phyloP scores from a whole-genome alignment of 2,888 invertebrate genomes.

The Pollenia amentaria region DNA sequence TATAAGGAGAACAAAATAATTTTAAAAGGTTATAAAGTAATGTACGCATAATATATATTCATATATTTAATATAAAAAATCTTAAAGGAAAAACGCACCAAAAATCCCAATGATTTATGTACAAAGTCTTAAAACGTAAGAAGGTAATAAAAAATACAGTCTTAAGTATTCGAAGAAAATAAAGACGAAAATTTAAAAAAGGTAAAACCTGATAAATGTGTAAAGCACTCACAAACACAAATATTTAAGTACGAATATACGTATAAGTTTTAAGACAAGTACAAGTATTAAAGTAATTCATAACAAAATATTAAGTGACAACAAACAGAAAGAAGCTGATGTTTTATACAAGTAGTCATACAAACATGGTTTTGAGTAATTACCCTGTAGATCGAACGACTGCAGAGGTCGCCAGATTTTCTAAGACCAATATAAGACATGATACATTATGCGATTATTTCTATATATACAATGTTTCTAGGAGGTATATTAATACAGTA shows the following conservation, averaged over 20 bases:
- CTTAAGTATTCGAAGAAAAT: neutral
- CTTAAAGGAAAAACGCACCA: neutral
- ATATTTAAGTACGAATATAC: neutral
- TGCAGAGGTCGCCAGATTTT: too few species aligned
- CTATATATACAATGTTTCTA: too few species aligned
- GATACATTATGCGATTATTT: too few species aligned
- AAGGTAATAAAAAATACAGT: neutral
- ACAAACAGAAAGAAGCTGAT: slow-evolving; percentile 40
- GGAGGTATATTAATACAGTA: too few species aligned
- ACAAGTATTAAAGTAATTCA: slow-evolving; percentile 1
- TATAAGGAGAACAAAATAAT: neutral
- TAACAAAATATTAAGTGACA: slow-evolving; percentile 47
- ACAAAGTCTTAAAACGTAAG: neutral
- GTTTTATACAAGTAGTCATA: too few species aligned
- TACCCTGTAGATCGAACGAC: too few species aligned
- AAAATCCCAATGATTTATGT: slow-evolving; percentile 3
- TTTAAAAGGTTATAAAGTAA: slow-evolving; percentile 16
- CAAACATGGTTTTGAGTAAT: too few species aligned
- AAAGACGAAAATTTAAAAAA: too few species aligned
- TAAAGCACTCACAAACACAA: neutral
- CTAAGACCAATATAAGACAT: too few species aligned
- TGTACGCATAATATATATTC: neutral
- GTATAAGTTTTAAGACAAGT: neutral
- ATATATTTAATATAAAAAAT: neutral
- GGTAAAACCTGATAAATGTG: neutral